Percentiles rank a stretch among this genome's conserved stretches.
Evolutionary conservation across 2,888 invertebrate species (phyloP).

Genomic region (Arge pagana): DNA sequence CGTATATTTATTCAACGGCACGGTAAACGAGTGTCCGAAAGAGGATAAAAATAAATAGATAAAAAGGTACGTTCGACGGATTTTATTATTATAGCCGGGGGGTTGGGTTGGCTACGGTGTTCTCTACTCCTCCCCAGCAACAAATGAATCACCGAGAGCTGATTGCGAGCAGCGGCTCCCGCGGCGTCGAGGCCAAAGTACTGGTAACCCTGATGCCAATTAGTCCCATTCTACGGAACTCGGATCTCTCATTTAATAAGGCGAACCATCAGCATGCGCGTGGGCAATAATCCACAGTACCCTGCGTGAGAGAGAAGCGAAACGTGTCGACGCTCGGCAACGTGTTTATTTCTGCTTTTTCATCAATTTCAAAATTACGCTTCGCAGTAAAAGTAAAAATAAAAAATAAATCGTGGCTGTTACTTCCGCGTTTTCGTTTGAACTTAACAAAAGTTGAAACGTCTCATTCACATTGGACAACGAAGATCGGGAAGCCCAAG

Average conservation of each 20-base stretch:
- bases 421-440: no score
- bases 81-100: no score
- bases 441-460: no score
- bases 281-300: constrained; percentile 11
- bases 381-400: constrained; percentile 10
- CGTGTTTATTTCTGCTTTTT: no score
- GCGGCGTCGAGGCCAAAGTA: constrained; percentile 52
- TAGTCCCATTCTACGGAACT: constrained; percentile 52
- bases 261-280: background rate
- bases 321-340: constrained; percentile 9
- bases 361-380: no score
- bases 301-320: background rate
- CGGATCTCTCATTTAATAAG: constrained; percentile 20
- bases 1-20: constrained; percentile 9
- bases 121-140: no score
- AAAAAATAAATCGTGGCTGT: no score
- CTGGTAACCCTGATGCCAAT: constrained; percentile 57
- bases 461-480: no score
- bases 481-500: no score
- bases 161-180: constrained; percentile 18
- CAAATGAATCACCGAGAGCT: constrained; percentile 21
- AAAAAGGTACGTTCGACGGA: constrained; percentile 23
- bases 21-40: background rate
- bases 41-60: background rate
- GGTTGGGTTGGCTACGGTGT: no score